Base-by-base conservation (phyloP, 2,888 invertebrate genomes). In the Oegoconia quadripuncta region DNA sequence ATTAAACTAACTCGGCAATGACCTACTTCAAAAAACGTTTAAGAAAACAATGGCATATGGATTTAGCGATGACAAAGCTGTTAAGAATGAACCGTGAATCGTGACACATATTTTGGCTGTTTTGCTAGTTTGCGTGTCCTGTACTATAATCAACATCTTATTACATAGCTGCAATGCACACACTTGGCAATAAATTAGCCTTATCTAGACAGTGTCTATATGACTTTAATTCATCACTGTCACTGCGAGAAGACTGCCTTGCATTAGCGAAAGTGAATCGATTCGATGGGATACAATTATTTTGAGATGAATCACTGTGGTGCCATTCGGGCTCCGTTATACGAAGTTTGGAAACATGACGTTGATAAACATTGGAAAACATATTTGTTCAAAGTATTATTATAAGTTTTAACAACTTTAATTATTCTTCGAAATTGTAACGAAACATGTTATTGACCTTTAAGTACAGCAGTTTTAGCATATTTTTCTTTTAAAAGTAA, bases 151-250 rank as follows among this genome's bases (percentile, higher is more conserved):
- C 57, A 55, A 59, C 54, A 64, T 74, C 71, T 74, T 68, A 78
- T 75, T 71, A 68, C 51, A 56, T 60, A 52, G 54, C 53, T 63
- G 64, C 60, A 62, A 59, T 61, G 60, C 64, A 64, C 51, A 67
- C 64, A 65, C 53, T 50, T 52, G 50, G 65, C 71, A 66, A 84
- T 86, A 82, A 75, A 81, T 84, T 81, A 81, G 50, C 68, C 65
- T 83, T 86, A 86, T 86, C 86, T 79, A 64, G 80, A 80, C 83
- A 72, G 59, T 64, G 76, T 74, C 67, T 75, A 73, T 76, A 73
- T 70, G 57, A 54, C 50, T 60, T 57, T 72, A 64, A 81, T 84
- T 70, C 71, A 79, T 86, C 86, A 83, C 73, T 79, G 83, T 81
- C 83, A 59, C 52, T 41, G 50, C 35, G 43, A 29, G 38, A 52